Conservation (phyloP, 2,113 vertebrate species). For the Gila orcuttii region DNA sequence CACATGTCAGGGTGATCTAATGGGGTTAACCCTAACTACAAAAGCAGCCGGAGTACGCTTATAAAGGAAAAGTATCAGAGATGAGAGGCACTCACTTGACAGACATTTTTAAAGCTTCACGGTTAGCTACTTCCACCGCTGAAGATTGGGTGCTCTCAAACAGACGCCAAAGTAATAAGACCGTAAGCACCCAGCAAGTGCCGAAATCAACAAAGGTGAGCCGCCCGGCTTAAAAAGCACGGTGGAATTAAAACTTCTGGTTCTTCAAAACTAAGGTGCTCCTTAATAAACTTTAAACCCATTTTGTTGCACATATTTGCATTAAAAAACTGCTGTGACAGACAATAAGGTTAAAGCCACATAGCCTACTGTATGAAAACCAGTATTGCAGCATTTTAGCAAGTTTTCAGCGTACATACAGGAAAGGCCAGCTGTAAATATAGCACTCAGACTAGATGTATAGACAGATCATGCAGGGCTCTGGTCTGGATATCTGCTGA, state of each 20-base stretch:
- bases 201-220: conserved; percentile 24
- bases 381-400: not conserved
- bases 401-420: not conserved
- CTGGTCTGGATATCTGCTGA: conserved; percentile 47
- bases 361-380: not conserved
- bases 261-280: not conserved
- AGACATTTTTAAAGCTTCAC: conserved; percentile 42
- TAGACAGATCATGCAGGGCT: conserved; percentile 15
- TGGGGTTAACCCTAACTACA: conserved; percentile 5
- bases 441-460: not conserved
- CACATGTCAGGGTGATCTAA: conserved; percentile 44
- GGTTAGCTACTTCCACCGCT: conserved; percentile 18
- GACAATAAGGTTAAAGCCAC: not conserved
- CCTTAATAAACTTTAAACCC: not conserved
- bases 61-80: conserved; percentile 12
- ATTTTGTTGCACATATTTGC: not conserved
- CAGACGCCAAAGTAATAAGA: conserved; percentile 14
- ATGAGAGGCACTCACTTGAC: not conserved
- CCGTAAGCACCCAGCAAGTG: not conserved
- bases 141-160: conserved; percentile 1
- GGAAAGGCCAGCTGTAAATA: not conserved
- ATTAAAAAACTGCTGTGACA: not conserved
- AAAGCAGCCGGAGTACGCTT: not conserved
- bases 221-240: not conserved
- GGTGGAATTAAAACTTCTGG: not conserved